Conservation (phyloP, 2,113 vertebrate genomes). For the Pterocles gutturalis region DNA sequence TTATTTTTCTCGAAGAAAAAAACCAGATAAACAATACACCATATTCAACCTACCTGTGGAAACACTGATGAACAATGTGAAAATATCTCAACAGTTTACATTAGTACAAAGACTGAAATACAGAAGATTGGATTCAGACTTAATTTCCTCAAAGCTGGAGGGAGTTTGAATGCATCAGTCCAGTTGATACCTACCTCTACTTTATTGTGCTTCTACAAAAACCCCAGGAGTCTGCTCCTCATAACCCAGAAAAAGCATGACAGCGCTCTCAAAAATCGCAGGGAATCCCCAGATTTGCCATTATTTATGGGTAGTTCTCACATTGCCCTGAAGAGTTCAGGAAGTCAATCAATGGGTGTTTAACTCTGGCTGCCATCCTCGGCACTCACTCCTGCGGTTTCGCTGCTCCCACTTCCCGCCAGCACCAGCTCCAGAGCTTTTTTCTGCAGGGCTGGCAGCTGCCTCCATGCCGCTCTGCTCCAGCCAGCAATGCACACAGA, state of each 20-base stretch:
- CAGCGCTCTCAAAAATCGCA: background rate
- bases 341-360: constrained; percentile 46
- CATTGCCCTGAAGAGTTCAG: background rate
- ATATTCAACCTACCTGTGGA: background rate
- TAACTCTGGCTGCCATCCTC: constrained; percentile 37
- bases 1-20: constrained; percentile 1
- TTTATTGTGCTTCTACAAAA: background rate
- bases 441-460: constrained; percentile 56
- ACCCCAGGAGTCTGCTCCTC: background rate
- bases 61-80: background rate
- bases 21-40: background rate
- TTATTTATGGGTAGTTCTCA: background rate
- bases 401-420: constrained; percentile 3
- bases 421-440: constrained; percentile 43
- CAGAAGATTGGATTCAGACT: background rate
- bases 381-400: constrained; percentile 1
- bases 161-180: background rate
- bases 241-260: background rate
- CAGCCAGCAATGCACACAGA: constrained; percentile 2
- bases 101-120: background rate
- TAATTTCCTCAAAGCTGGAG: background rate
- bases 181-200: background rate
- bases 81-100: background rate
- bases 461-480: constrained; percentile 3
- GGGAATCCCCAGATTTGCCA: constrained; percentile 17